Percentiles rank a stretch among this genome's conserved stretches.
These are phyloP conservation scores for Cheilosia grossa DNA, from an alignment of 2,888 invertebrate species.

Conservation along the genomic window DNA sequence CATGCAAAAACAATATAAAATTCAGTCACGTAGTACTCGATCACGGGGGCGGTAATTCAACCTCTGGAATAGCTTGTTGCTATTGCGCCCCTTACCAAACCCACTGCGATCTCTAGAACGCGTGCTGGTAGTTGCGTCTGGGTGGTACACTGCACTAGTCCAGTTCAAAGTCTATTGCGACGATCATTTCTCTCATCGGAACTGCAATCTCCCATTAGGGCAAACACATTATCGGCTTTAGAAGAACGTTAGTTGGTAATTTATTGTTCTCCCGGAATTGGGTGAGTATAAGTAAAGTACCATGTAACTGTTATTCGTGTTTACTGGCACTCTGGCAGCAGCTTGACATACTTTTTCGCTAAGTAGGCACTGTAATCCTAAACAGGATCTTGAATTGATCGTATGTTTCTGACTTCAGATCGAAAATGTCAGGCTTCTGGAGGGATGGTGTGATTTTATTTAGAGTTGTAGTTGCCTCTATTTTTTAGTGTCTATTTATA, in stretches of 20 bases:
- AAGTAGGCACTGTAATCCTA: not conserved
- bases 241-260: slow-evolving; percentile 20
- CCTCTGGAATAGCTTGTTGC: no score
- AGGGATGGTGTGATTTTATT: not conserved
- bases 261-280: slow-evolving; percentile 43
- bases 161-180: slow-evolving; percentile 8
- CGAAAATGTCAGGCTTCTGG: not conserved
- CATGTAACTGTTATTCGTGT: slow-evolving; percentile 24
- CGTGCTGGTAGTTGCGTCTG: slow-evolving; percentile 53
- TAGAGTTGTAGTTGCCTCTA: no score
- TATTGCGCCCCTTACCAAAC: not conserved
- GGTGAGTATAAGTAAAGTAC: slow-evolving; percentile 28
- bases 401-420: no score
- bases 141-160: slow-evolving; percentile 29
- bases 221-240: slow-evolving; percentile 23
- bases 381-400: not conserved
- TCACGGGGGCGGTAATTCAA: no score
- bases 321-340: not conserved
- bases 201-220: slow-evolving; percentile 52
- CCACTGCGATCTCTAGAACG: slow-evolving; percentile 30
- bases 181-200: slow-evolving; percentile 28
- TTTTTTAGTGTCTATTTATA: no score
- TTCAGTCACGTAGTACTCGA: no score
- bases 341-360: slow-evolving; percentile 21
- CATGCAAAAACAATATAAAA: no score